These are phyloP conservation scores for Athripsodes cinereus DNA, from an alignment of 2,888 invertebrate genomes.

Conservation along the genomic window DNA sequence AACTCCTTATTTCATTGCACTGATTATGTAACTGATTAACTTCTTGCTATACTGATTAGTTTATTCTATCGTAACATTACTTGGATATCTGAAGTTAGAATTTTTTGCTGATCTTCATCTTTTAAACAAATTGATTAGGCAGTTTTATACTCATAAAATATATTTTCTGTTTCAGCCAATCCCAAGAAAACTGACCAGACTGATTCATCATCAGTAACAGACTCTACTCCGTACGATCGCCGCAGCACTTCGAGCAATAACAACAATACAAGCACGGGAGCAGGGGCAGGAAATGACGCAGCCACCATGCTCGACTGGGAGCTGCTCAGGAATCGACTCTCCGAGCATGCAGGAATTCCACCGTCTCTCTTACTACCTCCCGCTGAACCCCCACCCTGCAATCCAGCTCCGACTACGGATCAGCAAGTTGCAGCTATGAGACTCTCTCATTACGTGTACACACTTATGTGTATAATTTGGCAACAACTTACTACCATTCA, in stretches of 20 bases:
- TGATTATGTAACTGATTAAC: too few relatives aligned
- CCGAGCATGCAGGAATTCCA: conserved; percentile 18
- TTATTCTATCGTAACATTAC: too few relatives aligned
- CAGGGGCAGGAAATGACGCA: neutral
- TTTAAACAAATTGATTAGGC: too few relatives aligned
- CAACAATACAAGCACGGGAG: neutral
- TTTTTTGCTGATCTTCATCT: too few relatives aligned
- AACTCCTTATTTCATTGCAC: too few relatives aligned
- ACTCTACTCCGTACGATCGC: neutral
- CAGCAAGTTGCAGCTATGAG: conserved; percentile 72
- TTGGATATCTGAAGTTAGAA: too few relatives aligned
- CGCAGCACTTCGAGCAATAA: neutral
- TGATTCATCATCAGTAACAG: conserved; percentile 12
- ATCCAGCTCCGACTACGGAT: conserved; percentile 57
- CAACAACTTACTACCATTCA: conserved; percentile 87
- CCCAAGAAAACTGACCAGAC: conserved; percentile 21
- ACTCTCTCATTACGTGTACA: conserved; percentile 81
- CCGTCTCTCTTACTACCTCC: conserved; percentile 15
- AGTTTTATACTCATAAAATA: too few relatives aligned
- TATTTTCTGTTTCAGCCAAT: conserved; percentile 16
- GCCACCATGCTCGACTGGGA: conserved; percentile 17
- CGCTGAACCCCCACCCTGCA: conserved; percentile 30
- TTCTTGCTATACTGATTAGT: too few relatives aligned
- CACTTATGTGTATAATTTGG: conserved; percentile 79
- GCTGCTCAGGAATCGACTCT: conserved; percentile 17